Evolutionary conservation across 1,140 invertebrate genomes (phyloP), one percentile per base, ranked within the genome.

Genomic region (Cephus cinctus): DNA sequence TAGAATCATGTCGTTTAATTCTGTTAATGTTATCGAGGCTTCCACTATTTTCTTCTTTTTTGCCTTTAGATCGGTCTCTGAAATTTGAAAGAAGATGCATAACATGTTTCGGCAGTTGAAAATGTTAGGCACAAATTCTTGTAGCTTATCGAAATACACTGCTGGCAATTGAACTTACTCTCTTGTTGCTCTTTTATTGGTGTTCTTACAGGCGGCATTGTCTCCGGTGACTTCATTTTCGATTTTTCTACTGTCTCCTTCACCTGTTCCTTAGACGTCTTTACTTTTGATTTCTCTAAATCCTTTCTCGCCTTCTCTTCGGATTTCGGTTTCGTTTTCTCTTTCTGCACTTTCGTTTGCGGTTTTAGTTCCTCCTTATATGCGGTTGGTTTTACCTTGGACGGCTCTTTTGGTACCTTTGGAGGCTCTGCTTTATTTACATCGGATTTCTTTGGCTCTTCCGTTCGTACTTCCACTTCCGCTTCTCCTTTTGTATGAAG

Each of bases 1-100:
- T 49, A 83, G 62, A 54, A 76, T 62, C 54, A 59, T 56, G 45
- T 75, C 68, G 59, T 76, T 76, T 35, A 76, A 54, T 45, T 72
- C 63, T 31, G 58, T 44, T 53, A 75, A 58, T 42, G 63, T 69
- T 41, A 69, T 49, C 41, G 67, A 45, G 9, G 58, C 59, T 12
- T 60, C 52, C 35, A 41, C 50, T 36, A 36, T 58, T 51, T 53
- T 63, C 48, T 57, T 66, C 52, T 50, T 41, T 57, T 56, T 62
- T 42, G 20, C 20, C 35, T 57, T 61, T 22, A 56, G 32, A 23
- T 62, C 56, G 43, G 57, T 63, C 30, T 58, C 65, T 69, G 52
- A 40, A 67, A 67, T 50, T 34, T n/a, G 6, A 32, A 19, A 42
- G 41, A 48, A 27, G 14, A 25, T 15, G 34, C 44, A 50, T 38